phyloP scores from a whole-genome alignment of 2,888 invertebrate species.

The Gandaritis pyraliata region DNA sequence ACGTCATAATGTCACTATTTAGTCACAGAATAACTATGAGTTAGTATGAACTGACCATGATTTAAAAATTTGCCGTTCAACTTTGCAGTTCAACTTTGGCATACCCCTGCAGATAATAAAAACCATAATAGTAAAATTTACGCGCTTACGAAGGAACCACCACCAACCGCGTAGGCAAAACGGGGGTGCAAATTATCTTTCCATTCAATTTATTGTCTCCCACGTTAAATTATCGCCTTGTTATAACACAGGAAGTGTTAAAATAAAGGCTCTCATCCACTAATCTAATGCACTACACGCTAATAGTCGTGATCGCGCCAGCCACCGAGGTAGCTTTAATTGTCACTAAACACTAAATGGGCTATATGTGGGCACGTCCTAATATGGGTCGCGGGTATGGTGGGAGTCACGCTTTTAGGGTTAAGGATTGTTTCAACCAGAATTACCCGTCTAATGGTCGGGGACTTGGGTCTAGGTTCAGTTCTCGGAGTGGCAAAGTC shows the following conservation, averaged over 20 bases:
- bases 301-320: constrained; percentile 55
- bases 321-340: constrained; percentile 54
- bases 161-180: too few relatives aligned
- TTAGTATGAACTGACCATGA: too few relatives aligned
- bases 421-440: constrained; percentile 32
- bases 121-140: too few relatives aligned
- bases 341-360: constrained; percentile 59
- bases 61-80: too few relatives aligned
- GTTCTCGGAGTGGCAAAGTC: not conserved
- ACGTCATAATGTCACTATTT: too few relatives aligned
- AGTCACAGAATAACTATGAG: too few relatives aligned
- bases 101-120: too few relatives aligned
- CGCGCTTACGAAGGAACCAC: too few relatives aligned
- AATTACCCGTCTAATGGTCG: constrained; percentile 33
- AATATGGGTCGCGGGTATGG: constrained; percentile 49
- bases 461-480: constrained; percentile 10
- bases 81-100: too few relatives aligned
- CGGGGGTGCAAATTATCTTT: too few relatives aligned
- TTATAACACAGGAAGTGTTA: constrained; percentile 21
- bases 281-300: constrained; percentile 29
- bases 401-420: constrained; percentile 52
- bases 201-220: not conserved
- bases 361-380: constrained; percentile 43
- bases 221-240: not conserved
- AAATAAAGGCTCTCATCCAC: constrained; percentile 27